Evolutionary conservation across 2,113 vertebrate species (phyloP), one percentile per base, ranked within the genome.

Genomic region (Actinemys pallida): DNA sequence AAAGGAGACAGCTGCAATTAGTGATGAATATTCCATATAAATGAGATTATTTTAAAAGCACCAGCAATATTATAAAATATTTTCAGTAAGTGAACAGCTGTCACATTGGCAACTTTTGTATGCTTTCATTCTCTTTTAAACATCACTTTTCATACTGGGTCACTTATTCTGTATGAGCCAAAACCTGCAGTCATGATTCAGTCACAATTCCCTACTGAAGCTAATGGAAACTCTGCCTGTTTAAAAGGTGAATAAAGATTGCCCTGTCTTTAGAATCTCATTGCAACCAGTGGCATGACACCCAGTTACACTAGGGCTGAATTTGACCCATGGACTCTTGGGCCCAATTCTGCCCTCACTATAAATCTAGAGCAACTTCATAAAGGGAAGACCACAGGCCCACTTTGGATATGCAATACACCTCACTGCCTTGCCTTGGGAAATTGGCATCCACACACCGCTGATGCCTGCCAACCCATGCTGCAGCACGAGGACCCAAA

Each of bases 1-100:
- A 98, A 97, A 97, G 35, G 95, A 98, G 97, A 98, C 98, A 98
- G 97, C 97, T 98, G 97, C 98, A 98, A 98, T 98, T 98, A 98
- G 97, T 96, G 93, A 95, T 93, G 96, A 98, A 97, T 97, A 97
- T 97, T 98, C 96, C 88, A 81, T 94, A 97, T 95, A 98, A 98
- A 98, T 98, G 95, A 98, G 94, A 98, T 98, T 98, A 97, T 98
- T 98, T 98, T 98, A 96, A 98, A 98, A 98, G 96, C 95, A 97
- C 93, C 24, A 88, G 93, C 96, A 98, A 97, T 95, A 96, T 97
- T 98, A 98, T 96, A 97, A 98, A 97, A 91, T 97, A 98, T 97
- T 98, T 98, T 98, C 97, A 98, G 96, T 95, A 97, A 98, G 97
- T 96, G 97, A 98, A 93, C 96, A 98, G 95, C 97, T 98, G 97